Evolutionary conservation across 2,797 vertebrate species (phyloP), one percentile per base, ranked within the genome.

Genomic region (Pseudochirops cupreus): DNA sequence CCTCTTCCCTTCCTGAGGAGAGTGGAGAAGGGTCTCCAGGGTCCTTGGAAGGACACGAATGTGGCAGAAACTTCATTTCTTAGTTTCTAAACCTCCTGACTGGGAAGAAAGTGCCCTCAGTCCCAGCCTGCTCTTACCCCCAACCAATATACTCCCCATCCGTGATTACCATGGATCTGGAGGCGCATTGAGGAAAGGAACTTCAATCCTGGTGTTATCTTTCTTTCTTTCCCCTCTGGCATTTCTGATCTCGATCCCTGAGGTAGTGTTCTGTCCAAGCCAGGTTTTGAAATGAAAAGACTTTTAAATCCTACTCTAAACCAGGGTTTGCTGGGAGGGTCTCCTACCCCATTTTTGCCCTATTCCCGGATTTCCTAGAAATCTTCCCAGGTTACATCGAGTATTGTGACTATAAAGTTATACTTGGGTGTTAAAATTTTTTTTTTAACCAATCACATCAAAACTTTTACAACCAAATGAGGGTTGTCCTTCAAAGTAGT

Each of bases 341-440:
- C 74, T 93, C 91, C 55, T 11, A 39, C 46, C 33, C n/a, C 52
- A 2, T 50, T 5, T 31, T 12, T 0, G 62, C 92, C 94, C 18
- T 91, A 16, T 0, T 14, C 26, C 62, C 24, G 1, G 52, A 89
- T 91, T 91, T 92, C 92, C 94, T 13, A 62, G 95, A 95, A 95
- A 95, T 92, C 96, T 97, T 96, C 96, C 92, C 94, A 82, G 57
- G 94, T 97, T 96, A 93, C 97, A 82, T 96, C 94, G 95, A 95
- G 96, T 97, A 52, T 91, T 93, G n/a, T 91, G 95, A 91, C 95
- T 92, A 58, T 96, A 93, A 55, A 9, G 93, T 87, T n/a, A 92
- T 56, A 96, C 56, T 90, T 91, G 53, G 87, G 94, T 91, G 87
- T 93, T 90, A 56, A 58, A 93, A 52, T 52, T 4, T 57, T 90